Conservation (phyloP, 1,140 invertebrate species). For the Holcopasites calliopsidis region DNA sequence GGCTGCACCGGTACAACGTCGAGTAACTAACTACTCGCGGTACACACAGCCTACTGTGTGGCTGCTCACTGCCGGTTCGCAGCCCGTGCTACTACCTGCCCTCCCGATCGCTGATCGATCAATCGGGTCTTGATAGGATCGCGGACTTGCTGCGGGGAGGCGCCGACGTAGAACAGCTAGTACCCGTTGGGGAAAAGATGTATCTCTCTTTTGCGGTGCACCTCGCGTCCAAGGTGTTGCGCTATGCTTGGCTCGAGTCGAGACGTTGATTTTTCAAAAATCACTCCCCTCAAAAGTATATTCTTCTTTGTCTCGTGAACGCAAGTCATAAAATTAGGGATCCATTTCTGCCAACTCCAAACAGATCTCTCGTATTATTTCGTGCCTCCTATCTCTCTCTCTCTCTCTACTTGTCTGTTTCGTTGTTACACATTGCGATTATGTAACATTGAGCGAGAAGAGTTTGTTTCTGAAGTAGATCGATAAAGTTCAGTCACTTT, state of each 20-base stretch:
- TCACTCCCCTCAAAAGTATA: too few relatives aligned
- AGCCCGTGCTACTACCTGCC: conserved; percentile 46
- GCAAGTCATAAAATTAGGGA: too few relatives aligned
- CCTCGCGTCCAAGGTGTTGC: not conserved
- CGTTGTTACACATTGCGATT: not conserved
- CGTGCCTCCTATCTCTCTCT: not conserved
- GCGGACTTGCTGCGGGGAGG: conserved; percentile 40
- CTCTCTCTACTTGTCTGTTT: not conserved
- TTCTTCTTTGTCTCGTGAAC: too few relatives aligned
- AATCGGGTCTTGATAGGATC: conserved; percentile 53
- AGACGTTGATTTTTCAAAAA: too few relatives aligned
- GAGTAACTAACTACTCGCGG: conserved; percentile 60
- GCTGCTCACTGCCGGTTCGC: conserved; percentile 52
- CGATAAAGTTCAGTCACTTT: not conserved
- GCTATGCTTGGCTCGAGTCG: too few relatives aligned
- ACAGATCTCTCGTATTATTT: too few relatives aligned
- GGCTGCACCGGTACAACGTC: conserved; percentile 75
- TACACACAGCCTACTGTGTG: conserved; percentile 35
- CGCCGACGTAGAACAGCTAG: conserved; percentile 42
- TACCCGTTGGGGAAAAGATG: conserved; percentile 10
- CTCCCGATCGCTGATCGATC: conserved; percentile 58
- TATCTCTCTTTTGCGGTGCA: not conserved
- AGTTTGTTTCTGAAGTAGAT: not conserved
- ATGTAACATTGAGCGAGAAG: not conserved
- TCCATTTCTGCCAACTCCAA: too few relatives aligned